phyloP scores from a whole-genome alignment of 1,140 invertebrate genomes.

The Maconellicoccus hirsutus region DNA sequence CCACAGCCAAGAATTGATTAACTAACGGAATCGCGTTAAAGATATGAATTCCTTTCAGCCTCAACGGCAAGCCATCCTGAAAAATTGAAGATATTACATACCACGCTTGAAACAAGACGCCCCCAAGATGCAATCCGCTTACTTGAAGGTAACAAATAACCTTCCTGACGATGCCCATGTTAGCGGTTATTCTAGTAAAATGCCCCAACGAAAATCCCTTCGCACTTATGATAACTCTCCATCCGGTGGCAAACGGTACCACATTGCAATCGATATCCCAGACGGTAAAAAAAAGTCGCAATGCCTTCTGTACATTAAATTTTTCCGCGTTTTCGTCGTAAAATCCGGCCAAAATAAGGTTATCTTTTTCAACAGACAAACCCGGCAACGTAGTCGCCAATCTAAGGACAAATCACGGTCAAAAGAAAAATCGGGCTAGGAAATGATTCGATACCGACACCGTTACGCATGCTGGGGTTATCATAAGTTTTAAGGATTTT shows the following conservation, averaged over 20 bases:
- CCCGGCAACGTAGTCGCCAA: neutral
- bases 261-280: neutral
- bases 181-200: neutral
- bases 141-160: constrained; percentile 12
- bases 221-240: neutral
- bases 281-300: neutral
- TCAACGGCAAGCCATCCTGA: constrained; percentile 28
- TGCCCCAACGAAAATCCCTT: constrained; percentile 13
- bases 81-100: too few relatives aligned
- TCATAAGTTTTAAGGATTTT: too few relatives aligned
- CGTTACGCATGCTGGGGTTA: too few relatives aligned
- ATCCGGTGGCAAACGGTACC: neutral
- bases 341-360: neutral
- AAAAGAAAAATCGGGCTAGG: neutral
- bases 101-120: too few relatives aligned
- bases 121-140: too few relatives aligned
- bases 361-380: neutral
- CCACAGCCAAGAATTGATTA: constrained; percentile 29
- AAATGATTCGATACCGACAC: neutral
- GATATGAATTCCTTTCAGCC: constrained; percentile 27
- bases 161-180: neutral
- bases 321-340: neutral
- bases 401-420: neutral
- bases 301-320: neutral
- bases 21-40: constrained; percentile 26